Evolutionary conservation across 2,113 vertebrate genomes (phyloP), one percentile per base, ranked within the genome.

Genomic region (Piaya cayana): DNA sequence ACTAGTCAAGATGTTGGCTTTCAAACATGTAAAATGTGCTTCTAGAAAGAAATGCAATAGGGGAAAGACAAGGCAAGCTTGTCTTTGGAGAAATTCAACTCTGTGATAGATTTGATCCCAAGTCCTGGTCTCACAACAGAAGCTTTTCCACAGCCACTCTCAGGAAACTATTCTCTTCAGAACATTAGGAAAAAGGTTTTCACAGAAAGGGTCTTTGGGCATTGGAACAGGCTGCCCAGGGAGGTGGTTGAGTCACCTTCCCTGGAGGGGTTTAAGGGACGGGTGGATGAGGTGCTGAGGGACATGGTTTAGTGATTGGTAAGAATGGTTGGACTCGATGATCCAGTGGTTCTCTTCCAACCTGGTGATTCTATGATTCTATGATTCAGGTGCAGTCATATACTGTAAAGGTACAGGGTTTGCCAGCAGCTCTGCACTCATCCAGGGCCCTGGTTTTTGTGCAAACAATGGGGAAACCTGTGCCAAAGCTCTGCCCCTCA

Each of bases 61-160:
- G 18, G 43, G 43, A 19, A 45, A 45, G 47, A 11, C 47, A 47
- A 47, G 47, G 21, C 20, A 70, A 59, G 8, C 26, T 9, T 55
- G 19, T 32, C 64, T 80, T 45, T 34, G 22, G 32, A 37, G 39
- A 74, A 74, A 60, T 60, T 74, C 37, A 90, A 9, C 63, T 86
- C n/a, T 39, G 19, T 1, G 3, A 5, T 77, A 55, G 13, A 43
- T 90, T 87, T 92, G 37, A 67, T 7, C 59, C 21, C 15, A 84
- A 59, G 30, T 20, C 9, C 15, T 65, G 34, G 4, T 8, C 0
- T 2, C 2, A 2, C 21, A 30, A 74, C 34, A 34, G 45, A 23
- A 39, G 29, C 7, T 84, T 25, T 78, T 74, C 18, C 32, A 15
- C 12, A 3, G 1, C 37, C 36, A 52, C 26, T 47, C n/a, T 82